Evolutionary conservation across 2,797 vertebrate genomes (phyloP).

Genomic region (Hirundo rustica): DNA sequence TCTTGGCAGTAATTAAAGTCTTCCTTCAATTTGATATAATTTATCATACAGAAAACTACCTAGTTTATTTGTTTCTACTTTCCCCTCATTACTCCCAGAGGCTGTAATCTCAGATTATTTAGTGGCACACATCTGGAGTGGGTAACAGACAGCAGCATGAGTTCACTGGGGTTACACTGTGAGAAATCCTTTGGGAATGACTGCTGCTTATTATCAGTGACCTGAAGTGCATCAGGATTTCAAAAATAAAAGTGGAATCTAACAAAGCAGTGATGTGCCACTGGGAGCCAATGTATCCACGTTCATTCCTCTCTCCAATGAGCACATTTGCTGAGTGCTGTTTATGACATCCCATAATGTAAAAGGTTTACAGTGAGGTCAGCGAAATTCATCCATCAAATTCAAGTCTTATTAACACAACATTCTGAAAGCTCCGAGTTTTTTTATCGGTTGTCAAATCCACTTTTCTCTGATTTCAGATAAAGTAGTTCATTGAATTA

Average conservation of each 20-base stretch:
- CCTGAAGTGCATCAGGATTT: slow-evolving; percentile 8
- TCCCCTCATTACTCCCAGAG: not conserved
- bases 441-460: slow-evolving; percentile 53
- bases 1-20: not conserved
- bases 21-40: not conserved
- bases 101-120: not conserved
- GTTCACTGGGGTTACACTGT: not conserved
- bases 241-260: not conserved
- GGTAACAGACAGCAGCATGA: not conserved
- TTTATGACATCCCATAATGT: slow-evolving; percentile 16
- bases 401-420: slow-evolving; percentile 3
- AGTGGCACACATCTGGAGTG: not conserved
- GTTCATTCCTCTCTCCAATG: not conserved
- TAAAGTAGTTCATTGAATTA: slow-evolving; percentile 8
- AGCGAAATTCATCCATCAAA: slow-evolving; percentile 14
- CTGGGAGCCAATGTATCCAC: not conserved
- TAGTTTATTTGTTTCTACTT: not conserved
- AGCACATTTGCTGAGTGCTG: not conserved
- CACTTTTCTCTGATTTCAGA: slow-evolving; percentile 18
- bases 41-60: not conserved
- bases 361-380: slow-evolving; percentile 16
- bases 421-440: slow-evolving; percentile 13
- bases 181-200: not conserved
- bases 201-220: not conserved
- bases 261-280: not conserved